Evolutionary conservation across 2,113 vertebrate species (phyloP), one percentile per base, ranked within the genome.

Genomic region (Saimiri boliviensis): DNA sequence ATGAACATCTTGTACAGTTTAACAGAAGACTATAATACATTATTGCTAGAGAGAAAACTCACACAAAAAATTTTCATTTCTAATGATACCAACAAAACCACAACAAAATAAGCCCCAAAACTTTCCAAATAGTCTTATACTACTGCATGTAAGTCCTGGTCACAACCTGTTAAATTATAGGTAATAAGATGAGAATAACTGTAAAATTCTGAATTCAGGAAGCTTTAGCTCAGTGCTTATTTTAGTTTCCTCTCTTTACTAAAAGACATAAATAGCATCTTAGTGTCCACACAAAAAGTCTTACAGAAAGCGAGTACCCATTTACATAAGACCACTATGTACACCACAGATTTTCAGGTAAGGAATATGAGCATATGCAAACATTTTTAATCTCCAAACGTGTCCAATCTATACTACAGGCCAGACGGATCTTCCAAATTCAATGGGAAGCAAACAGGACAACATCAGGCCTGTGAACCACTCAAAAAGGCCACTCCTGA

Each of bases 231-330:
- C 32, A 63, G 60, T 63, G 60, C 60, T 63, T 30, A 63, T 30
- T 63, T 63, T 63, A 63, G 60, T 82, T n/a, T 91, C 12, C 47
- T 79, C 40, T 94, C 93, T 91, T 83, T 73, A 60, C 45, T 68
- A 73, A 79, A 88, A 74, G 19, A 77, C 2, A 86, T 81, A 86
- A 94, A 79, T 14, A 77, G 40, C n/a, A 74, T 45, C 14, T 91
- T 54, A 66, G n/a, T 52, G 40, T 68, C 42, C 7, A 73, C 3
- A 45, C 3, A 86, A 70, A 56, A 91, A 54, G 12, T 52, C 47
- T 8, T 45, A 0, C 1, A 81, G 4, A 70, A 84, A 86, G 25
- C 11, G 54, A 91, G 32, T 27, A 37, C 32, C 35, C 2, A 42
- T 13, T 20, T 40, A 25, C 42, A 23, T 37, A 49, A 92, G 82